Evolutionary conservation across 2,888 invertebrate species (phyloP).

Genomic region (Philereme vetulata): DNA sequence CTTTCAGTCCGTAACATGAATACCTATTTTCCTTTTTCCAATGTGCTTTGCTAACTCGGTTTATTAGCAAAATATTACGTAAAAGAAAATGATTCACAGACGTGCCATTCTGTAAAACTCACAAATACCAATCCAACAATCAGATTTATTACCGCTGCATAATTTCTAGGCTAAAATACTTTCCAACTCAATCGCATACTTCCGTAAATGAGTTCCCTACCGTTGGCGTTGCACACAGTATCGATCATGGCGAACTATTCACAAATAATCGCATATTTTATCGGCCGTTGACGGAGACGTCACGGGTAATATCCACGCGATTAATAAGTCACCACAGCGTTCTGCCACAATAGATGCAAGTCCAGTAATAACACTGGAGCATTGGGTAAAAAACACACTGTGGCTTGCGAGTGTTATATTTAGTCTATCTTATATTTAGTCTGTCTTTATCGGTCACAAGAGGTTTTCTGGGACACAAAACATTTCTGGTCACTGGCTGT

Average conservation of each 20-base stretch:
- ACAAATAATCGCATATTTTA: conserved; percentile 69
- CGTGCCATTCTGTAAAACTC: neutral
- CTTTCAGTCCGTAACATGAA: too few relatives aligned
- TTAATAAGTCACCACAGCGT: conserved; percentile 49
- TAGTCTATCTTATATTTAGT: too few relatives aligned
- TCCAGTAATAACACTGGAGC: conserved; percentile 9
- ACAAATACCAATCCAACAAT: conserved; percentile 15
- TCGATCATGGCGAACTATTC: conserved; percentile 63
- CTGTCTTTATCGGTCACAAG: too few relatives aligned
- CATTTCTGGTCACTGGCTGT: neutral
- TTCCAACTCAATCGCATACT: conserved; percentile 64
- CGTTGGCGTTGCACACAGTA: conserved; percentile 55
- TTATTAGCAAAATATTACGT: neutral
- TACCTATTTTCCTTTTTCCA: too few relatives aligned
- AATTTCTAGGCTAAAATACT: conserved; percentile 54
- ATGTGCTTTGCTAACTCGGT: neutral
- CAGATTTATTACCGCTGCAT: conserved; percentile 46
- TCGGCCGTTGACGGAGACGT: conserved; percentile 63
- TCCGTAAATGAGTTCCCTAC: conserved; percentile 42
- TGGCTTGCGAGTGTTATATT: too few relatives aligned
- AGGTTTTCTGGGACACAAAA: too few relatives aligned
- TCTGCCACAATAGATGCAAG: conserved; percentile 31
- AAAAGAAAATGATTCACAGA: neutral
- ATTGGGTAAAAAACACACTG: too few relatives aligned
- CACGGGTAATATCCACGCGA: conserved; percentile 69